Base-by-base conservation (phyloP, 2,113 vertebrate genomes). In the Pachycephala philippinensis region DNA sequence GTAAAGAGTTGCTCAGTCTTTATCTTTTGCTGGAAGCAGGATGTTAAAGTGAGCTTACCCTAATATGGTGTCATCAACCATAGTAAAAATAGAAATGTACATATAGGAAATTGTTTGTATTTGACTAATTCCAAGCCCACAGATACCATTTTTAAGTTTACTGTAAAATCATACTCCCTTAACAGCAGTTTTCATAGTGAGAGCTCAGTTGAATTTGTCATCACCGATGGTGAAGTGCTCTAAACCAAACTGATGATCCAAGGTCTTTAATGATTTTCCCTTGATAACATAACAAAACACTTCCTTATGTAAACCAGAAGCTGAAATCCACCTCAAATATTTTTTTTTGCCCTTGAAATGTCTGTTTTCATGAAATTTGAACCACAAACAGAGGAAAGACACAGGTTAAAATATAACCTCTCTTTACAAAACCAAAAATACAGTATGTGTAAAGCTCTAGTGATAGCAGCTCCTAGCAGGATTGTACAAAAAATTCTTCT, bases 401-500 rank as follows among this genome's bases (percentile, higher is more conserved):
- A 28, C 3, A 52, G 16, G 10, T 52, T 80, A 69, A 80, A 77
- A 57, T 80, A 11, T 21, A 69, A 3, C 8, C 13, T 76, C 56
- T 72, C 21, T 52, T 54, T 71, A 75, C 11, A 77, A 80, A 76
- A 18, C 1, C 5, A 45, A 53, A 66, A 47, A 13, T 7, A 12
- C 6, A 16, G 10, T 39, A 74, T 31, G 13, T 75, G 7, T 19
- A 40, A 2, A 49, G 6, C 17, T 74, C 17, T 80, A 53, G 18
- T 0, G 0, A 37, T 20, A 85, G 7, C 3, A 63, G 12, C 16
- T 44, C 26, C 24, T 68, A 83, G 27, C 2, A 71, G 33, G 3
- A 60, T 53, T 0, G 0, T 44, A 59, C 3, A 44, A 72, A 4
- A 23, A 40, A 17, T 52, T 64, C 1, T 63, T 21, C 10, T 86